phyloP scores from a whole-genome alignment of 2,888 invertebrate species.

The Sphecodes monilicornis region DNA sequence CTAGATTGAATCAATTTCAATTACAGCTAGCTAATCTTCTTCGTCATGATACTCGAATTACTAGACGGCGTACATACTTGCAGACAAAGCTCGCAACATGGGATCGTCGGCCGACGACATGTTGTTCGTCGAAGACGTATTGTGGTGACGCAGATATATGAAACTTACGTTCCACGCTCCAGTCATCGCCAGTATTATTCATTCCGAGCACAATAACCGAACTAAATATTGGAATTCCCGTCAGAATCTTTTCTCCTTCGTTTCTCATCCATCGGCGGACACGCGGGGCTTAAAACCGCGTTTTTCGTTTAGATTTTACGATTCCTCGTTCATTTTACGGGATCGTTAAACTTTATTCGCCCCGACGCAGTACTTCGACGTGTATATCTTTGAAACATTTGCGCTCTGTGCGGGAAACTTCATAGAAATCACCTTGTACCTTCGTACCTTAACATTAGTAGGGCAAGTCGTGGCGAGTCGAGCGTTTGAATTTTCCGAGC shows the following conservation, averaged over 20 bases:
- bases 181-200: conserved; percentile 25
- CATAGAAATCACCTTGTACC: background rate
- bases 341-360: conserved; percentile 4
- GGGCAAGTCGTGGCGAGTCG: too few species aligned
- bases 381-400: background rate
- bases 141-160: conserved; percentile 25
- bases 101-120: conserved; percentile 28
- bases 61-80: conserved; percentile 34
- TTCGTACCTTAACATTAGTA: too few species aligned
- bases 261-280: background rate
- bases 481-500: too few species aligned
- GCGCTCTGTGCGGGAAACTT: background rate
- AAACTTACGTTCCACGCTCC: conserved; percentile 22
- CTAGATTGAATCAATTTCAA: conserved; percentile 42
- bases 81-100: conserved; percentile 29
- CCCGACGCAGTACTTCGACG: background rate
- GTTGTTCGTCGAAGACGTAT: conserved; percentile 21
- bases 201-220: conserved; percentile 4
- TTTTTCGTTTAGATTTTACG: conserved; percentile 8
- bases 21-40: conserved; percentile 44
- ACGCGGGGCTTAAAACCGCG: background rate
- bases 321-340: background rate
- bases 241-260: background rate
- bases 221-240: background rate
- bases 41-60: conserved; percentile 12